Evolutionary conservation across 1,140 invertebrate species (phyloP).

Genomic region (Nephotettix cincticeps): DNA sequence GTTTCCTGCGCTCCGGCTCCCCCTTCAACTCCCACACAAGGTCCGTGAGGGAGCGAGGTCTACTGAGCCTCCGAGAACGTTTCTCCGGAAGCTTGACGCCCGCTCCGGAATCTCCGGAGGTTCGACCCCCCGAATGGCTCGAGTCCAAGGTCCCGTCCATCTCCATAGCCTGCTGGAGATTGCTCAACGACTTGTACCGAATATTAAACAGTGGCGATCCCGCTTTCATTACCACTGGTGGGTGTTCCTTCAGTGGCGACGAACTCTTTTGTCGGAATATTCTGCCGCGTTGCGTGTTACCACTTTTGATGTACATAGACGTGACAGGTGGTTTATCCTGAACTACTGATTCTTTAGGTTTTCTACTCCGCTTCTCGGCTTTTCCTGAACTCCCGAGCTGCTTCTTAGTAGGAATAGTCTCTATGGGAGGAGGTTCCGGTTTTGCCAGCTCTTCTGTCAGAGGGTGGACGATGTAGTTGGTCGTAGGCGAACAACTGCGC

Average conservation of each 20-base stretch:
- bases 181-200: conserved; percentile 77
- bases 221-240: conserved; percentile 58
- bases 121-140: conserved; percentile 81
- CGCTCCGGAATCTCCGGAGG: conserved; percentile 77
- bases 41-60: conserved; percentile 71
- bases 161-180: conserved; percentile 75
- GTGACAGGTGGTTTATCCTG: conserved; percentile 9
- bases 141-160: conserved; percentile 79
- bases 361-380: conserved; percentile 64
- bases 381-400: conserved; percentile 43
- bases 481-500: conserved; percentile 15
- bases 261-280: conserved; percentile 69
- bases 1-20: conserved; percentile 46
- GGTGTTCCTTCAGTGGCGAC: conserved; percentile 68
- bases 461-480: conserved; percentile 19
- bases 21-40: conserved; percentile 78
- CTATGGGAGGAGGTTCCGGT: conserved; percentile 86
- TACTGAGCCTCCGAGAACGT: conserved; percentile 51
- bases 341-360: conserved; percentile 48
- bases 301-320: conserved; percentile 72
- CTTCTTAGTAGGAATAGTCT: conserved; percentile 86
- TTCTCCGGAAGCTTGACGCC: conserved; percentile 79
- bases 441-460: conserved; percentile 55
- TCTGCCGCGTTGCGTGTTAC: conserved; percentile 61
- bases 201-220: conserved; percentile 80